Conservation (phyloP, 2,797 vertebrate species). For the Vipera latastei region DNA sequence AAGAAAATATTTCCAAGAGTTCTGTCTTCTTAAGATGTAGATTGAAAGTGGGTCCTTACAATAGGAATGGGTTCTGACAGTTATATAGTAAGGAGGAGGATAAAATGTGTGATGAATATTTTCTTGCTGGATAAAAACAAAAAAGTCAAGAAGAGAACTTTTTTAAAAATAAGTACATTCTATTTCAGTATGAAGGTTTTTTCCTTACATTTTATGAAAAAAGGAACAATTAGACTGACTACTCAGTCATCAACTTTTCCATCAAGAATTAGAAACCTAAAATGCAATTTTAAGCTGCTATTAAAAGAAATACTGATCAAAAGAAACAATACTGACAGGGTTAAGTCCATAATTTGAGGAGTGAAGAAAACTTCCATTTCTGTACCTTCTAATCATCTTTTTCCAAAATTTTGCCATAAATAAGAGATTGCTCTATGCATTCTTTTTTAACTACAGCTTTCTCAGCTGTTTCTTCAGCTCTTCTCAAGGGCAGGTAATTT, state of each 20-base stretch:
- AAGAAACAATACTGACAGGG: not conserved
- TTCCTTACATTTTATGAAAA: not conserved
- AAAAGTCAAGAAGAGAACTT: not conserved
- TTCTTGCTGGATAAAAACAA: not conserved
- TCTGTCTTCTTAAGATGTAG: no score
- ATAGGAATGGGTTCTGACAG: no score
- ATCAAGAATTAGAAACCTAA: not conserved
- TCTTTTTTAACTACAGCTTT: conserved; percentile 21
- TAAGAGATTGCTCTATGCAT: not conserved
- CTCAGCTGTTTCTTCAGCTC: conserved; percentile 14
- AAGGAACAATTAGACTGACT: not conserved
- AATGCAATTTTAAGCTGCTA: not conserved
- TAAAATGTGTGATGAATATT: not conserved
- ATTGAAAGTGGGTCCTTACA: no score
- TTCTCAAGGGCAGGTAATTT: not conserved
- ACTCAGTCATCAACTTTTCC: not conserved
- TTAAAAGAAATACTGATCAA: not conserved
- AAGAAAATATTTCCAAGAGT: no score
- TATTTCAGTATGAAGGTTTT: not conserved
- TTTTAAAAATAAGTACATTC: not conserved
- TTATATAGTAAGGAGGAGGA: no score
- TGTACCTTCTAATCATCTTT: not conserved
- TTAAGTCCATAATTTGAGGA: not conserved
- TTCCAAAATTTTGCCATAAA: not conserved
- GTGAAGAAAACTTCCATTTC: not conserved